Evolutionary conservation across 2,888 invertebrate species (phyloP), one percentile per base, ranked within the genome.

Genomic region (Metopia argyrocephala): DNA sequence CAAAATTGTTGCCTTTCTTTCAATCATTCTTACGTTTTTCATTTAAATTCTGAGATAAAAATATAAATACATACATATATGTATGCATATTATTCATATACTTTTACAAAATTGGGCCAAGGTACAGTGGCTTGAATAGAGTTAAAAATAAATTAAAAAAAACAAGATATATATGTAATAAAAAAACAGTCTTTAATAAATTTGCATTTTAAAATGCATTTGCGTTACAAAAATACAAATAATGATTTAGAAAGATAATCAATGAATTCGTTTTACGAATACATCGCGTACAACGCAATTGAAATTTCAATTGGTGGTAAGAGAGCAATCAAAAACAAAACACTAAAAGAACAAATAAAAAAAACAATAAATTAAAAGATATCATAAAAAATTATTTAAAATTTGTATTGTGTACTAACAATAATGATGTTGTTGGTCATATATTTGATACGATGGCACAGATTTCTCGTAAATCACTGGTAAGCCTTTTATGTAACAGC

Each of bases 41-140:
- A 79, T 79, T 79, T 66, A 61, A 79, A 79, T 75, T 59, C 66
- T 66, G 61, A 66, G 65, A 59, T 70, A 69, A 46, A 46, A 31
- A 50, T 71, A 31, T 46, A 70, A 66, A 73, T 12, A 66, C 52
- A 38, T 9, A 12, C 15, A 12, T 38, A 21, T 27, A 18, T 38
- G 9, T 7, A 18, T n/a, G 15, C n/a, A n/a, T 54, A 4, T 54
- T 54, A 1, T 18, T 54, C 27, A 5, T 27, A 4, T 21, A 48
- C 31, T 59, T 66, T 59, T 76, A 38, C 66, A 66, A n/a, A 79
- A 79, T 76, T 79, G 70, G 79, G 79, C 75, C 79, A 79, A 70
- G 75, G 79, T 70, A 79, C 79, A 79, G 75, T 79, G 79, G 79
- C 54, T 70, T 61, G 69, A 65, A 54, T 61, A 25, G 12, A 61